Evolutionary conservation across 1,140 invertebrate species (phyloP), one percentile per base, ranked within the genome.

Genomic region (Chironomus tepperi): DNA sequence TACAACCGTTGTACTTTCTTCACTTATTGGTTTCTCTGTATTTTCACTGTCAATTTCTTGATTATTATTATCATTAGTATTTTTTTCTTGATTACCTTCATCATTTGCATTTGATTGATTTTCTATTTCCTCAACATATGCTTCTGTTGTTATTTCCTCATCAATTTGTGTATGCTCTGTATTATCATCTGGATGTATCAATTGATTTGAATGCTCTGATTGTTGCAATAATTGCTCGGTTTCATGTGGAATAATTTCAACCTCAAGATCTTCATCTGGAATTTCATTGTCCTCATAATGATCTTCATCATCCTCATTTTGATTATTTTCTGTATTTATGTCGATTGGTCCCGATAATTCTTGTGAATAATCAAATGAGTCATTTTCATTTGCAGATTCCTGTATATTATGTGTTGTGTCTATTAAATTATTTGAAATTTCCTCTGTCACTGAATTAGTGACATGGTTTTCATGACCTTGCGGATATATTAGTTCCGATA

Each of bases 291-390:
- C 73, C 18, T 70, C 65, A 70, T 70, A 70, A 9, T 70, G n/a
- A 7, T 70, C 65, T 18, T 57, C n/a, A 57, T 57, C 15, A 5
- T 57, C 12, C 3, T 1, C n/a, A n/a, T n/a, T n/a, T 57, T 10
- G 8, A 12, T 57, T 3, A 57, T 70, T 16, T 19, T 70, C 65
- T 75, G 43, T n/a, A 47, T 18, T 0, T 75, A 70, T 12, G 15
- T 78, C 79, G 42, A 80, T 79, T n/a, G 79, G 79, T 42, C 79
- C 79, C 76, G 79, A 75, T 77, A 80, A 79, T 76, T 80, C 79
- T 76, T 57, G 8, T 80, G 78, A n/a, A 75, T 76, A 42, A 75
- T 57, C 75, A 79, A 65, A 65, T 10, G 73, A 12, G 77, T 77
- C 79, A 78, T 74, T 43, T 75, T 57, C 77, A 75, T 72, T 74